phyloP scores from a whole-genome alignment of 2,888 invertebrate species.

The Dilophus febrilis region DNA sequence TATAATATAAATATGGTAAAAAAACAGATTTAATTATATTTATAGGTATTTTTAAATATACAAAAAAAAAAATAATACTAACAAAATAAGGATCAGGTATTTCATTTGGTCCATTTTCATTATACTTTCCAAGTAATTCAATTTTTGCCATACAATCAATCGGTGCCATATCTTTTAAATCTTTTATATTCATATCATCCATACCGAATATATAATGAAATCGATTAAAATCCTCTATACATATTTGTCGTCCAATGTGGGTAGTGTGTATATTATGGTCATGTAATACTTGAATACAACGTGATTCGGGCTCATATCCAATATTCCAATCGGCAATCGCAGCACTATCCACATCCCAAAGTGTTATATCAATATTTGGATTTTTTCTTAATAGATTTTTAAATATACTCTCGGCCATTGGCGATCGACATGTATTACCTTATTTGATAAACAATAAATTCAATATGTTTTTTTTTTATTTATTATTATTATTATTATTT shows the following conservation, averaged over 20 bases:
- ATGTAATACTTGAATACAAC: constrained; percentile 39
- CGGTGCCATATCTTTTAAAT: constrained; percentile 43
- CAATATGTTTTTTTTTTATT: neutral
- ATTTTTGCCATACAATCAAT: constrained; percentile 47
- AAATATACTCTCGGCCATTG: constrained; percentile 86
- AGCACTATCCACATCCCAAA: constrained; percentile 80
- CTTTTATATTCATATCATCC: constrained; percentile 68
- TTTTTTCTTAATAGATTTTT: constrained; percentile 25
- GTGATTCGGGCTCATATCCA: constrained; percentile 54
- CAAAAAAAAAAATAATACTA: constrained; percentile 23
- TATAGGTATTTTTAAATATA: neutral
- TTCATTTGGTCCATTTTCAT: constrained; percentile 56
- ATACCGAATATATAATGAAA: constrained; percentile 88
- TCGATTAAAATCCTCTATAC: constrained; percentile 47
- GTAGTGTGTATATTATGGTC: constrained; percentile 41
- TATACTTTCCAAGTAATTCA: constrained; percentile 62
- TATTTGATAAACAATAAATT: constrained; percentile 9
- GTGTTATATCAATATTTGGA: constrained; percentile 15
- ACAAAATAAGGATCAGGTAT: constrained; percentile 86
- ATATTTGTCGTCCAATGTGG: constrained; percentile 43
- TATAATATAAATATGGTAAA: neutral
- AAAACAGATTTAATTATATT: neutral
- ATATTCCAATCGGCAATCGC: constrained; percentile 74
- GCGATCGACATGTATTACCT: constrained; percentile 91
- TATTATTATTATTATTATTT: neutral